Percentiles rank a stretch among this genome's conserved stretches.
phyloP scores from a whole-genome alignment of 2,797 vertebrate species.

The Lithobates sylvaticus region DNA sequence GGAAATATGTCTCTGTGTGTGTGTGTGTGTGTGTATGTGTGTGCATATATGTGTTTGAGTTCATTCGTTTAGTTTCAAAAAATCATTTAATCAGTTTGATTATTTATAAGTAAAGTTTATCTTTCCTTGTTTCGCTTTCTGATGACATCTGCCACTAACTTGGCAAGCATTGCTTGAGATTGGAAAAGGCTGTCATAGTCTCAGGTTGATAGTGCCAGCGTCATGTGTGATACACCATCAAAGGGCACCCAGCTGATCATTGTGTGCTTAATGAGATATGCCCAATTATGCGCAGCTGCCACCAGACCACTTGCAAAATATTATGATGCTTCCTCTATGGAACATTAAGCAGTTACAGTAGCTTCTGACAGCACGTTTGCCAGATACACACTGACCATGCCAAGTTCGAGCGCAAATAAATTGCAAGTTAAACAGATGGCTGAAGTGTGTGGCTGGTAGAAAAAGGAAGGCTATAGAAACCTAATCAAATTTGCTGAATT shows the following conservation, averaged over 20 bases:
- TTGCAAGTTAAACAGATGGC: conserved; percentile 57
- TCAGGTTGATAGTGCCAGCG: conserved; percentile 38
- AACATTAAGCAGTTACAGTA: conserved; percentile 61
- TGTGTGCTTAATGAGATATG: conserved; percentile 57
- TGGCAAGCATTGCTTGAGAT: conserved; percentile 38
- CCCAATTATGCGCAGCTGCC: conserved; percentile 61
- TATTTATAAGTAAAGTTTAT: neutral
- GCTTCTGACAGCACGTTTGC: conserved; percentile 57
- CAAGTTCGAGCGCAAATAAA: conserved; percentile 55
- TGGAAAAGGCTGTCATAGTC: conserved; percentile 45
- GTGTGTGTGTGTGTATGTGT: no score
- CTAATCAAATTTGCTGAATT: conserved; percentile 41
- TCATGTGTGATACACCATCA: conserved; percentile 52
- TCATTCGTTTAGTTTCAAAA: neutral
- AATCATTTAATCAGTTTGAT: neutral
- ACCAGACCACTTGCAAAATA: conserved; percentile 57
- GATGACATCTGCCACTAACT: conserved; percentile 47
- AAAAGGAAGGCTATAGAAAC: conserved; percentile 30
- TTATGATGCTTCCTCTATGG: conserved; percentile 55
- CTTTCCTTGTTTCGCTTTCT: conserved; percentile 20
- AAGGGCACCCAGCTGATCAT: conserved; percentile 57
- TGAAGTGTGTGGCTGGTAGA: conserved; percentile 44
- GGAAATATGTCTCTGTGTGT: no score
- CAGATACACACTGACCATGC: conserved; percentile 37
- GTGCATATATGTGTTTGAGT: no score